Base-by-base conservation (phyloP, 2,797 vertebrate species). In the Morus bassanus region DNA sequence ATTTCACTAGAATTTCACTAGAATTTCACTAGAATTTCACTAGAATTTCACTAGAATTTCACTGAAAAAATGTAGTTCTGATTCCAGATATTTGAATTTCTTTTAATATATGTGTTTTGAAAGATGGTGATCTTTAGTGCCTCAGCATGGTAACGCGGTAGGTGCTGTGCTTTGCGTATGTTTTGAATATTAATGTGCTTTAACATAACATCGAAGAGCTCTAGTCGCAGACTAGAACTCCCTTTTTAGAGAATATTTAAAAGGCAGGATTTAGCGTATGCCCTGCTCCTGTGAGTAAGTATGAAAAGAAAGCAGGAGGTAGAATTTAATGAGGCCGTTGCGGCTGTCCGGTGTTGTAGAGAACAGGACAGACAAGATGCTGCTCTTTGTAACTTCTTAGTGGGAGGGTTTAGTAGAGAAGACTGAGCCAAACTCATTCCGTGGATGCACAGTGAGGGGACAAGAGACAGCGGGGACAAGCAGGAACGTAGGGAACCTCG, bases 401-500 rank as follows among this genome's bases (percentile, higher is more conserved):
- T 33, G 68, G 33, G 50, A 63, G 61, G 23, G 16, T 45, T 61
- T 46, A 15, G 33, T 28, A 51, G 54, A 33, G 53, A 77, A 82
- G 15, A 39, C 1, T 0, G 18, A 59, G 50, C n/a, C 24, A 22
- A 45, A 6, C 22, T 37, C 2, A 0, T 85, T 37, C 33, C 6
- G 3, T 8, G 10, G 67, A 16, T 22, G 33, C 19, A 8, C 15
- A 9, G 8, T 12, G n/a, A 45, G 37, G 18, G 48, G 35, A 41
- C 27, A 48, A 12, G 46, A 78, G 60, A 41, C 9, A 43, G 18
- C 1, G 0, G 54, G 41, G 16, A 85, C 19, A 18, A 28, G 39
- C 10, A 28, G 39, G 27, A 85, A 76, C 0, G 1, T 33, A 16
- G 39, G 31, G 43, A 41, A 39, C 28, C 33, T 50, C 13, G n/a